Percentiles rank a stretch among this genome's conserved stretches.
These are phyloP conservation scores for Patagioenas fasciata DNA, from an alignment of 2,113 vertebrate genomes.

Conservation along the genomic window DNA sequence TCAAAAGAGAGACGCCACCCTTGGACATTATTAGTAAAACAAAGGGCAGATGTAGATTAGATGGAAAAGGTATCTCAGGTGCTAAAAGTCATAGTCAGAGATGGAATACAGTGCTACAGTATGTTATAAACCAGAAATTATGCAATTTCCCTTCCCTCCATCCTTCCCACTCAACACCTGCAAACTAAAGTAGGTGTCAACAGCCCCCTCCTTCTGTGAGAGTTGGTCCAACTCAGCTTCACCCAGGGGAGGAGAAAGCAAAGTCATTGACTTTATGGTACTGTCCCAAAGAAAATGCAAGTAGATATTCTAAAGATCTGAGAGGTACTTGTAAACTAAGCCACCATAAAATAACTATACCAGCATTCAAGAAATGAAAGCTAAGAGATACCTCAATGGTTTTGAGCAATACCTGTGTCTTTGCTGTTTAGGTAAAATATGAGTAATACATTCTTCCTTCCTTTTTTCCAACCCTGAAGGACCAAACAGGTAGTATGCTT, in stretches of 20 bases:
- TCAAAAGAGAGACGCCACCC: neutral
- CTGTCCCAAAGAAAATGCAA: neutral
- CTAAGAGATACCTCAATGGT: neutral
- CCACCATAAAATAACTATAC: neutral
- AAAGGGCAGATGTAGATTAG: neutral
- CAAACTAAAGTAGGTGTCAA: neutral
- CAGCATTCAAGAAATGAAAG: neutral
- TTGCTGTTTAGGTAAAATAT: neutral
- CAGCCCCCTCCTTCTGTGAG: neutral
- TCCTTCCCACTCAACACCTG: neutral
- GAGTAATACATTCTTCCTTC: neutral
- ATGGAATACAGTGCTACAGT: fast-evolving
- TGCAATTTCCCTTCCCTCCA: neutral
- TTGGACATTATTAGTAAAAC: neutral
- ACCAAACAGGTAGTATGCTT: neutral
- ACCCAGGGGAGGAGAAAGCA: neutral
- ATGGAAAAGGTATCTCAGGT: neutral
- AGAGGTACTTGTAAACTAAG: neutral
- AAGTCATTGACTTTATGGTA: neutral
- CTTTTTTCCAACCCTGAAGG: neutral
- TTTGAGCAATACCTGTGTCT: neutral
- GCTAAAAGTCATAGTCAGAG: neutral
- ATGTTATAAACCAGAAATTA: neutral
- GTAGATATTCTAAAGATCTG: neutral
- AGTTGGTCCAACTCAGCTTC: neutral